Conservation (phyloP, 2,113 vertebrate species). For the Plestiodon gilberti region DNA sequence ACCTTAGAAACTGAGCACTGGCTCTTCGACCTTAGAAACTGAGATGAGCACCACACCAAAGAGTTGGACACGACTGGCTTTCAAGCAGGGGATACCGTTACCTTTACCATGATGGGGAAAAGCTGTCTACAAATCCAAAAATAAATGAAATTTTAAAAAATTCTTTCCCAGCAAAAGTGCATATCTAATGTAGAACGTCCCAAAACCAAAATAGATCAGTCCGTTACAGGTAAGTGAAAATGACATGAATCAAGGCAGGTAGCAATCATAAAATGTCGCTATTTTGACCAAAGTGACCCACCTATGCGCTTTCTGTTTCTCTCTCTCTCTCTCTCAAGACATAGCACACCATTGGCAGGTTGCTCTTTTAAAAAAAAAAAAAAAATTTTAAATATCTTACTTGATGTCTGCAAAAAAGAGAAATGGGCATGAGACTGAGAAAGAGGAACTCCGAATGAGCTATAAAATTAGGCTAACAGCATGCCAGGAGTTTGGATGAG, state of each 20-base stretch:
- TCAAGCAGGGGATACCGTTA: no score
- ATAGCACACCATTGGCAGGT: no score
- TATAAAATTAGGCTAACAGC: conserved; percentile 49
- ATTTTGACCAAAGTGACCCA: neutral
- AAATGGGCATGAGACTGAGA: neutral
- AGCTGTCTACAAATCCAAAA: no score
- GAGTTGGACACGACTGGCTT: no score
- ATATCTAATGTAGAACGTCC: conserved; percentile 15
- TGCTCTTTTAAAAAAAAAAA: no score
- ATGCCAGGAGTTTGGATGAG: conserved; percentile 50
- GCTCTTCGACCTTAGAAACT: no score
- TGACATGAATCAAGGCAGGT: conserved; percentile 35
- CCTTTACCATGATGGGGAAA: no score
- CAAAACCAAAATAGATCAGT: conserved; percentile 36
- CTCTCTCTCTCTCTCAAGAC: conserved; percentile 44
- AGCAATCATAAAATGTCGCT: conserved; percentile 38
- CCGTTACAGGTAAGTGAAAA: conserved; percentile 32
- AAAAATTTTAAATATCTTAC: conserved; percentile 42
- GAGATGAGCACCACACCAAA: no score
- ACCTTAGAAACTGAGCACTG: no score
- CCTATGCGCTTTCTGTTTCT: neutral
- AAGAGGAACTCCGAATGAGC: conserved; percentile 48
- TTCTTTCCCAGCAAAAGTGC: neutral
- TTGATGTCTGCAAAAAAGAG: conserved; percentile 46
- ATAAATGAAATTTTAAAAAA: no score